These are phyloP conservation scores for Zosterops borbonicus DNA, from an alignment of 2,113 vertebrate species.

Conservation along the genomic window DNA sequence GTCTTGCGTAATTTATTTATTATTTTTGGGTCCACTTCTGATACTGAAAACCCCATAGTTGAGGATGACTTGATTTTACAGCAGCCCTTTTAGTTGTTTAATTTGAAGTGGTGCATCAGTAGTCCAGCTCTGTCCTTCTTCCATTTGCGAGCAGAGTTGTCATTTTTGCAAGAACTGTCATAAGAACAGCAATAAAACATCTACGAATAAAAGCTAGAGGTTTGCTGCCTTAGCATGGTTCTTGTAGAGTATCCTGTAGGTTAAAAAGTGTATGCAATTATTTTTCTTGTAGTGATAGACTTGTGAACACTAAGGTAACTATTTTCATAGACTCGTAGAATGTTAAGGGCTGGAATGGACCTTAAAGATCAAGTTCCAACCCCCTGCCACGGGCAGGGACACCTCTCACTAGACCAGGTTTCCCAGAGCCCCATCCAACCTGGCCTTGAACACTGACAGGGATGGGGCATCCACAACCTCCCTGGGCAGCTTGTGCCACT, in stretches of 20 bases:
- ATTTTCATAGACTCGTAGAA: not conserved
- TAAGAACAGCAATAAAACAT: not conserved
- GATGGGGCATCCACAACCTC: not conserved
- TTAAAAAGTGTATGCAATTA: not conserved
- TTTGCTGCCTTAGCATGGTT: not conserved
- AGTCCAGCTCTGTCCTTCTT: not conserved
- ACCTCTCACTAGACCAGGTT: not conserved
- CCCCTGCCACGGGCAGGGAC: not conserved
- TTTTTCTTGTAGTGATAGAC: not conserved
- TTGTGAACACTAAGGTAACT: rapidly evolving
- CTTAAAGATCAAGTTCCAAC: not conserved
- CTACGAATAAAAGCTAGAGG: not conserved
- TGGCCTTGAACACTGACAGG: not conserved
- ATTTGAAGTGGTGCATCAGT: not conserved
- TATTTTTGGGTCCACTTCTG: not conserved
- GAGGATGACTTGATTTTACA: not conserved
- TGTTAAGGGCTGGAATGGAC: not conserved
- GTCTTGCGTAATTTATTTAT: not conserved
- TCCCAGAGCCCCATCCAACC: not conserved
- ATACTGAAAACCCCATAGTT: not conserved
- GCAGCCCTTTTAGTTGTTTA: not conserved
- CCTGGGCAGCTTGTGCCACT: not conserved
- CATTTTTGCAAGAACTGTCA: not conserved
- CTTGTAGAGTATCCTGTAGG: too few species aligned
- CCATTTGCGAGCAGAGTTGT: rapidly evolving